Evolutionary conservation across 2,888 invertebrate species (phyloP).

Genomic region (Folsomia manolachei): DNA sequence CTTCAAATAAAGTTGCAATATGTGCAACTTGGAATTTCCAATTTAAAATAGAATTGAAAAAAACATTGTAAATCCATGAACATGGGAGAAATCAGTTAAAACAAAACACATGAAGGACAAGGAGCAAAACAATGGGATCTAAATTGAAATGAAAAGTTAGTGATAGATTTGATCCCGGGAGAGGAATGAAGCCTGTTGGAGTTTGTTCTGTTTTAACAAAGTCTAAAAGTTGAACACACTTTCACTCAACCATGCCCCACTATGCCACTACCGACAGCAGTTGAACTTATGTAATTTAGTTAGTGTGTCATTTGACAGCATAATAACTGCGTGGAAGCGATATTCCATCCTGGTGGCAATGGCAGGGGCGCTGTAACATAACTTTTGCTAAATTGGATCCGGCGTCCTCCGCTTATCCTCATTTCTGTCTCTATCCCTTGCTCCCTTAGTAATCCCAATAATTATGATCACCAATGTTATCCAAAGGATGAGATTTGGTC

Average conservation of each 20-base stretch:
- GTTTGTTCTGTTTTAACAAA: no score
- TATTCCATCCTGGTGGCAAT: no score
- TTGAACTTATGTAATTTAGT: no score
- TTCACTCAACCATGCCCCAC: neutral
- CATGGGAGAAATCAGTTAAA: no score
- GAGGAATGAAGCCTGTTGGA: neutral
- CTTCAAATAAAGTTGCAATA: no score
- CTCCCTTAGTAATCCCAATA: neutral
- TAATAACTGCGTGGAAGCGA: neutral
- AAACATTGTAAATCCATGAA: no score
- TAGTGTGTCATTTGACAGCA: slow-evolving; percentile 3
- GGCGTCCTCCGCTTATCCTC: neutral
- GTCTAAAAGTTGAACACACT: neutral
- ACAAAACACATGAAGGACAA: no score
- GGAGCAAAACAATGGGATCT: neutral
- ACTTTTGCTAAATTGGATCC: slow-evolving; percentile 2
- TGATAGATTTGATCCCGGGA: neutral
- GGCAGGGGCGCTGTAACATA: neutral
- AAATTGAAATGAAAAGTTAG: no score
- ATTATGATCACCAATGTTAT: neutral
- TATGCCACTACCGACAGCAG: no score
- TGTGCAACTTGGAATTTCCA: no score
- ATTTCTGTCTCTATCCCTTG: no score
- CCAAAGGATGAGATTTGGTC: neutral
- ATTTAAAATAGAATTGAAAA: no score